These are phyloP conservation scores for Entomobrya multifasciata DNA, from an alignment of 2,888 invertebrate species.

Conservation along the genomic window DNA sequence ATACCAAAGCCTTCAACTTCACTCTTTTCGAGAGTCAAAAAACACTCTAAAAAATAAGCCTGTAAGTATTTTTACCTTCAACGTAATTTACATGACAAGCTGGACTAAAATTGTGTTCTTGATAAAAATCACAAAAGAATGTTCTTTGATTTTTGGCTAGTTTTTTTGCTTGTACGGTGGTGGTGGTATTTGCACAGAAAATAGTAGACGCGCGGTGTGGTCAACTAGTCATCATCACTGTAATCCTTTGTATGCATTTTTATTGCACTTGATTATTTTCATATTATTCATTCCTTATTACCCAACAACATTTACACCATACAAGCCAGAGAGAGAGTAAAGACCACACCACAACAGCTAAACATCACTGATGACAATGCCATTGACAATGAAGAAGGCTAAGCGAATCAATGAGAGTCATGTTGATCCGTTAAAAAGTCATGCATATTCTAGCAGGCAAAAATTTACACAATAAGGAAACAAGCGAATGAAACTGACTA, in stretches of 20 bases:
- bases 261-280: slow-evolving; percentile 6
- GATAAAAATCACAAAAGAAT: neutral
- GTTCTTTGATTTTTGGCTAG: neutral
- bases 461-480: slow-evolving; percentile 32
- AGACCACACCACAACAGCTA: neutral
- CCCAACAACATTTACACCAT: too few relatives aligned
- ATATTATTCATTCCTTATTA: neutral
- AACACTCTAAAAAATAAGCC: too few relatives aligned
- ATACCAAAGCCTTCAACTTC: too few relatives aligned
- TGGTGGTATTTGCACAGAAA: too few relatives aligned
- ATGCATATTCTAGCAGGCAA: neutral
- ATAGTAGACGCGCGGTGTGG: too few relatives aligned
- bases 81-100: neutral
- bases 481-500: too few relatives aligned
- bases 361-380: neutral
- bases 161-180: too few relatives aligned
- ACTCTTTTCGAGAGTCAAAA: too few relatives aligned
- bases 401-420: too few relatives aligned
- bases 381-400: slow-evolving; percentile 23
- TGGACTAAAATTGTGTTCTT: neutral
- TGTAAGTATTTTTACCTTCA: slow-evolving; percentile 19
- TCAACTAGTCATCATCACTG: neutral
- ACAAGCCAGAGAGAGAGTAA: too few relatives aligned
- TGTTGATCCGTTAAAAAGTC: neutral
- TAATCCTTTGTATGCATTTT: neutral